Conservation (phyloP, 2,797 vertebrate species). For the Chiloscyllium punctatum region DNA sequence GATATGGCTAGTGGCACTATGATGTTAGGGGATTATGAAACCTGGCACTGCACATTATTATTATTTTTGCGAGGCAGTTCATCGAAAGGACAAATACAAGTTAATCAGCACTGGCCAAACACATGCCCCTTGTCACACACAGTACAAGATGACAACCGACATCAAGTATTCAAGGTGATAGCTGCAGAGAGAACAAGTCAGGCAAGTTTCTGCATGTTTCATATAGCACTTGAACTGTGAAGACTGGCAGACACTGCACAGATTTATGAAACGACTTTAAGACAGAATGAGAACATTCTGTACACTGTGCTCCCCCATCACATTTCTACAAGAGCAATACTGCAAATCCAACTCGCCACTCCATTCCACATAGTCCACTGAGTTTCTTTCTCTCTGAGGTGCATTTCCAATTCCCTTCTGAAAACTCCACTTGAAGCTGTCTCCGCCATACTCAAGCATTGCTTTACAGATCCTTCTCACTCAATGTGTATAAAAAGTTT, state of each 20-base stretch:
- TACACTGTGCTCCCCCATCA: no score
- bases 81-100: not conserved
- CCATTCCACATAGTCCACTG: not conserved
- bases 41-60: not conserved
- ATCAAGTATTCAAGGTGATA: not conserved
- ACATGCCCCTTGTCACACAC: not conserved
- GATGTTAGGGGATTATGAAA: not conserved
- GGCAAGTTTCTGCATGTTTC: not conserved
- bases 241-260: not conserved
- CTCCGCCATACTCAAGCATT: not conserved
- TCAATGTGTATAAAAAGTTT: no score
- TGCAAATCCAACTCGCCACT: not conserved
- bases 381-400: not conserved
- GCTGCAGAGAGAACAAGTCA: not conserved
- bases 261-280: not conserved
- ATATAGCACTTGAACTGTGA: not conserved
- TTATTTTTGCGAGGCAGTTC: not conserved
- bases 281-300: not conserved
- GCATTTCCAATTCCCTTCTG: not conserved
- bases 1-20: not conserved
- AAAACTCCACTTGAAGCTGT: not conserved
- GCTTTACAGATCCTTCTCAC: no score
- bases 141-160: not conserved
- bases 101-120: not conserved
- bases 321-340: not conserved